Conservation (phyloP, 2,888 invertebrate genomes). For the Eupithecia inturbata region DNA sequence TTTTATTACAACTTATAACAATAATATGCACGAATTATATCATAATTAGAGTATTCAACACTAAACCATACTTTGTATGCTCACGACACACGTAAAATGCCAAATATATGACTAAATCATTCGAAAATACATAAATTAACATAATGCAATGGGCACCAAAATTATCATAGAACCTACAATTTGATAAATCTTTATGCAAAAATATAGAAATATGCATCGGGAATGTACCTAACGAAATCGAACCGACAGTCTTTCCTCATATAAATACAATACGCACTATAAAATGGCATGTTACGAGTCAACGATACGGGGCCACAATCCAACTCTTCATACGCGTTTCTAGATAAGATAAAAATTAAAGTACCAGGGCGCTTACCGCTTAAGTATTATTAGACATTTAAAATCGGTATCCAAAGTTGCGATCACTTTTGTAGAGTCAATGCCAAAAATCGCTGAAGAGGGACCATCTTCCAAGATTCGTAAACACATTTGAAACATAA, state of each 20-base stretch:
- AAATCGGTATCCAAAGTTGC: neutral
- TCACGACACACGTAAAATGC: conserved; percentile 37
- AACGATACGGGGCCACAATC: neutral
- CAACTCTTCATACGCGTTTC: neutral
- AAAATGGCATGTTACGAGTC: neutral
- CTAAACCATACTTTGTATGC: conserved; percentile 34
- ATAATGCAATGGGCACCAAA: conserved; percentile 34
- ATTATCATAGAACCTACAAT: conserved; percentile 17
- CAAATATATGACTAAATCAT: conserved; percentile 35
- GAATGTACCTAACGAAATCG: conserved; percentile 48
- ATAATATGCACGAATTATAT: conserved; percentile 36
- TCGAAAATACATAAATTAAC: conserved; percentile 35
- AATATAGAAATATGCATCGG: conserved; percentile 34
- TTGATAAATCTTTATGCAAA: conserved; percentile 33
- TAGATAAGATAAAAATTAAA: neutral
- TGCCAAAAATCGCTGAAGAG: neutral
- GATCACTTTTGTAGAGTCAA: neutral
- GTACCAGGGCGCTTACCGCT: neutral
- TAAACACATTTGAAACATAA: neutral
- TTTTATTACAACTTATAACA: conserved; percentile 44
- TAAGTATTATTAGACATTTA: neutral
- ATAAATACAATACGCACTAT: conserved; percentile 10
- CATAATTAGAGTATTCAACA: conserved; percentile 32
- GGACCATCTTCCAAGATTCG: neutral
- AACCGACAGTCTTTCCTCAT: conserved; percentile 43